Conservation (phyloP, 2,888 invertebrate species). For the Diaprepes abbreviatus region DNA sequence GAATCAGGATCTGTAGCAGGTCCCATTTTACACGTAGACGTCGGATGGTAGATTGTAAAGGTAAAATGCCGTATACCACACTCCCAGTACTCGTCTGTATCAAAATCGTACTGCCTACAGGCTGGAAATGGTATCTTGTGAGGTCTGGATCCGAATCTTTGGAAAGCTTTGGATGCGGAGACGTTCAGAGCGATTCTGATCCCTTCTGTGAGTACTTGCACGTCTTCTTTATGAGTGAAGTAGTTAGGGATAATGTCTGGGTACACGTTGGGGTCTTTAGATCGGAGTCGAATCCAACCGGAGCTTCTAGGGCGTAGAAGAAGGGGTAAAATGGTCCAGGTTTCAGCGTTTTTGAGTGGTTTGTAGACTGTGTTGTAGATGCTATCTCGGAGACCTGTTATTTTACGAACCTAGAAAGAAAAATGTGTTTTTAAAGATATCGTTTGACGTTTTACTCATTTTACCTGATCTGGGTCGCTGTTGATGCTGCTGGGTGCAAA, state of each 20-base stretch:
- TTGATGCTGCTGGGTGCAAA: conserved; percentile 88
- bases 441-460: no score
- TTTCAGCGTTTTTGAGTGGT: conserved; percentile 82
- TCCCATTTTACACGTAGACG: conserved; percentile 91
- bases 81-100: conserved; percentile 89
- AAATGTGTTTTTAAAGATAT: not conserved
- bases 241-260: conserved; percentile 95
- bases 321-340: conserved; percentile 87
- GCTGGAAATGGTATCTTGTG: conserved; percentile 87
- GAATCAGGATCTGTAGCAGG: conserved; percentile 81
- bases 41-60: conserved; percentile 86
- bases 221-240: conserved; percentile 87
- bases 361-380: conserved; percentile 90
- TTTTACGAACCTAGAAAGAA: conserved; percentile 73
- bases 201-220: conserved; percentile 84
- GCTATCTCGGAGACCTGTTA: conserved; percentile 81
- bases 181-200: conserved; percentile 87
- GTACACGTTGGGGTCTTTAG: conserved; percentile 83
- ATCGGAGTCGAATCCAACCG: conserved; percentile 88
- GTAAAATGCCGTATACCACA: conserved; percentile 87
- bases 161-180: conserved; percentile 84
- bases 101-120: conserved; percentile 79
- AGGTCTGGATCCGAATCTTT: conserved; percentile 83
- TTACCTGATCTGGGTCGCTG: conserved; percentile 86
- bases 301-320: conserved; percentile 88